A percentile compares a stretch with the other conserved stretches of the same genome.
Conservation (phyloP, 2,797 vertebrate genomes). For the Telmatherina bonti region DNA sequence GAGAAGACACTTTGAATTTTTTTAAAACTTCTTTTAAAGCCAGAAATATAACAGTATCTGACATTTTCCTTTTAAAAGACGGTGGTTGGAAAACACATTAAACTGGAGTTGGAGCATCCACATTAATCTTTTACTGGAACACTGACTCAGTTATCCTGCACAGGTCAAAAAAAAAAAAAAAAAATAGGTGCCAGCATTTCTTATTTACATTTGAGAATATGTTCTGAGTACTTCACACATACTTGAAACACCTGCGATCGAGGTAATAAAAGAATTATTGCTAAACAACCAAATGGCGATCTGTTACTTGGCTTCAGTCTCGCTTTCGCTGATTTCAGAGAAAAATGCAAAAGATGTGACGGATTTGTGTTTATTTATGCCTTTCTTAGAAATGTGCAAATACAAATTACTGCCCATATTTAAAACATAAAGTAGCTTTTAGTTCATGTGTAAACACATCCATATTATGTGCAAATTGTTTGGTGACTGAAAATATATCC, state of each 20-base stretch:
- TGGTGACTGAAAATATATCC: too few relatives aligned
- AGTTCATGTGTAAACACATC: too few relatives aligned
- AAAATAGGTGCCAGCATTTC: slow-evolving; percentile 5
- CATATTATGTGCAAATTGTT: too few relatives aligned
- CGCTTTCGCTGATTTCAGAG: slow-evolving; percentile 1
- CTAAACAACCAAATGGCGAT: slow-evolving; percentile 2
- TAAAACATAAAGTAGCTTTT: not conserved
- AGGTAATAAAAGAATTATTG: not conserved
- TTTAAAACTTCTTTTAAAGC: not conserved
- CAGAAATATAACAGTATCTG: not conserved
- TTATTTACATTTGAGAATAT: slow-evolving; percentile 24
- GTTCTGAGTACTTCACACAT: slow-evolving; percentile 10
- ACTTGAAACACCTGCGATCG: slow-evolving; percentile 5
- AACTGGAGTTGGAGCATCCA: too few relatives aligned
- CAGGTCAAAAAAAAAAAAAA: not conserved
- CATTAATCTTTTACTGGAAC: slow-evolving; percentile 24
- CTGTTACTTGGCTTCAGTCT: slow-evolving; percentile 8
- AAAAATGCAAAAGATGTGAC: slow-evolving; percentile 21
- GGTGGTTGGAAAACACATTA: not conserved
- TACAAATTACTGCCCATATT: not conserved
- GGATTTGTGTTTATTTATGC: not conserved
- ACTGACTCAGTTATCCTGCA: slow-evolving; percentile 20
- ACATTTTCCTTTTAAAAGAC: not conserved
- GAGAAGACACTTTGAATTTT: not conserved
- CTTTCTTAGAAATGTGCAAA: not conserved